These are phyloP conservation scores for Diogma glabrata DNA, from an alignment of 2,888 invertebrate species.

Conservation along the genomic window DNA sequence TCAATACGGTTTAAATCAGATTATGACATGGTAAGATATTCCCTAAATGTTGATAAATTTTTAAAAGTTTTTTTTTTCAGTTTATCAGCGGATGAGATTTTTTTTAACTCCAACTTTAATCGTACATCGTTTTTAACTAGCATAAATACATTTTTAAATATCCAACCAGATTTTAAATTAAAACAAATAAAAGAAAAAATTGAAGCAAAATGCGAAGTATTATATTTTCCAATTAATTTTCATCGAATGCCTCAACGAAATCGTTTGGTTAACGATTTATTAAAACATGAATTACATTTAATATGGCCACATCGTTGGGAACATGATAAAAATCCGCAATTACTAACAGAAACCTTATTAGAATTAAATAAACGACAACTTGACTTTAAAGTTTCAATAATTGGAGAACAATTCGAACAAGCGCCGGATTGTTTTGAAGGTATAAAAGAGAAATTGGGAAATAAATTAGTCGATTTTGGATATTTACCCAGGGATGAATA, in stretches of 20 bases:
- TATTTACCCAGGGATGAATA: constrained; percentile 46
- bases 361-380: constrained; percentile 40
- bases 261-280: constrained; percentile 1
- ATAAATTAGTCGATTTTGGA: constrained; percentile 47
- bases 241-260: constrained; percentile 31
- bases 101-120: constrained; percentile 63
- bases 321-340: constrained; percentile 60
- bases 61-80: constrained; percentile 30
- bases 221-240: constrained; percentile 49
- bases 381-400: constrained; percentile 44
- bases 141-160: constrained; percentile 47
- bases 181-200: constrained; percentile 43
- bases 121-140: constrained; percentile 50
- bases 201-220: constrained; percentile 45
- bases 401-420: constrained; percentile 50
- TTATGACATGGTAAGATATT: constrained; percentile 48
- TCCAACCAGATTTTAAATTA: constrained; percentile 52
- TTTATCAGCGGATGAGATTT: constrained; percentile 50
- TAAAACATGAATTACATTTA: constrained; percentile 38
- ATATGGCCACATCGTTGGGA: constrained; percentile 73
- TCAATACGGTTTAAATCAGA: constrained; percentile 65
- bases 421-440: constrained; percentile 47
- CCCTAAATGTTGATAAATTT: constrained; percentile 5
- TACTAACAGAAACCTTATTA: constrained; percentile 44
- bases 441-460: constrained; percentile 38